Conservation (phyloP, 2,888 invertebrate species). For the Hetaerina titia region DNA sequence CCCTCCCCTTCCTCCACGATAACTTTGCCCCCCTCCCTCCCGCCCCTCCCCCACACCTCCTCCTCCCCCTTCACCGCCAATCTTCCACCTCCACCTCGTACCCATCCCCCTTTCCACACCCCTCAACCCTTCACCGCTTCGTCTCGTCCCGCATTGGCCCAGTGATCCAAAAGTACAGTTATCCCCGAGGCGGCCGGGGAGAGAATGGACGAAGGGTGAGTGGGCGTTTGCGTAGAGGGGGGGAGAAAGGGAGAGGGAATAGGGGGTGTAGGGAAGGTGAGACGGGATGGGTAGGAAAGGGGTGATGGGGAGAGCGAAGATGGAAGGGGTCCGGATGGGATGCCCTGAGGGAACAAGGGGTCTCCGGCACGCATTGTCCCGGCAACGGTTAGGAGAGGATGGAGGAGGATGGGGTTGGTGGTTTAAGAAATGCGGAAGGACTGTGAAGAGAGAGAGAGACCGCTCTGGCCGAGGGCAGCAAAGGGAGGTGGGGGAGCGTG, state of each 20-base stretch:
- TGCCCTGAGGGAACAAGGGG: not conserved
- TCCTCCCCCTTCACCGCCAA: not conserved
- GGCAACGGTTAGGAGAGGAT: not conserved
- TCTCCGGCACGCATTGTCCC: conserved; percentile 42
- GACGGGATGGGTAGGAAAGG: not conserved
- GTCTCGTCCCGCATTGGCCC: conserved; percentile 45
- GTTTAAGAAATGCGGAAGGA: conserved; percentile 58
- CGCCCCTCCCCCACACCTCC: not conserved
- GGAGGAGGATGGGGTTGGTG: not conserved
- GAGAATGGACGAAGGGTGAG: not conserved
- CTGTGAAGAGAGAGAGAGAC: not conserved
- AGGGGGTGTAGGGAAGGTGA: not conserved
- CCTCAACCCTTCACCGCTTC: conserved; percentile 50
- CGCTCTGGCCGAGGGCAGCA: not conserved
- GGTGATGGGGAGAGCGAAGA: not conserved
- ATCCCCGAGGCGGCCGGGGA: not conserved
- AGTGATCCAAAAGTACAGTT: conserved; percentile 66
- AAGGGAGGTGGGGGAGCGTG: not conserved
- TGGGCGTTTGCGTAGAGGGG: not conserved
- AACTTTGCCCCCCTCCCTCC: not conserved
- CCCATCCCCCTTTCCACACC: not conserved
- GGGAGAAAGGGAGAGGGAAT: not conserved
- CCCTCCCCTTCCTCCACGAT: not conserved
- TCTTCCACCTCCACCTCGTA: not conserved
- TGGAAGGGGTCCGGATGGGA: not conserved